Conservation (phyloP, 2,113 vertebrate species). For the Macquaria australasica region DNA sequence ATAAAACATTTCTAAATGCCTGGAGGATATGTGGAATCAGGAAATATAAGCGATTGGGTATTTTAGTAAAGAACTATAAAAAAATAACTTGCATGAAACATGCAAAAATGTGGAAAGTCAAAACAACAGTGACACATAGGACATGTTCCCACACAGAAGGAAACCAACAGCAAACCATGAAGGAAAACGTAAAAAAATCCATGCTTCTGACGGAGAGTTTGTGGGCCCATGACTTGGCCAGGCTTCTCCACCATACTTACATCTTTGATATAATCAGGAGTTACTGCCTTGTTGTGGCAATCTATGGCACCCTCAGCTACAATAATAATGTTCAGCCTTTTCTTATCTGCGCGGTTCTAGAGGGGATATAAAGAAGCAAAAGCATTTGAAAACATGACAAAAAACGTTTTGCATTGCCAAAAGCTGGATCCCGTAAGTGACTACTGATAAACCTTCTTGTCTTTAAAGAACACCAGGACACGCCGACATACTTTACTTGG, state of each 20-base stretch:
- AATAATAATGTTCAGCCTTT: conserved; percentile 89
- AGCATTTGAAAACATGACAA: conserved; percentile 55
- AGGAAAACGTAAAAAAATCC: neutral
- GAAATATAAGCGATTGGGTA: neutral
- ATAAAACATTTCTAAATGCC: neutral
- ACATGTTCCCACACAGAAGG: neutral
- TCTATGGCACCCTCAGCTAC: conserved; percentile 92
- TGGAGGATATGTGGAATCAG: neutral
- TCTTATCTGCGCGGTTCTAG: conserved; percentile 85
- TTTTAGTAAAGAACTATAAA: neutral
- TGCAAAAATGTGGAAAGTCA: neutral
- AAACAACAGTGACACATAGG: neutral
- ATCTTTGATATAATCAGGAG: conserved; percentile 92
- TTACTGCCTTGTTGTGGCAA: conserved; percentile 89
- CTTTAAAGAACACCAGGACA: neutral
- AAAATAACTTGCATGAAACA: neutral
- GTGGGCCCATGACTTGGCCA: neutral
- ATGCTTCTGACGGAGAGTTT: conserved; percentile 27
- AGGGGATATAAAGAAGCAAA: conserved; percentile 43
- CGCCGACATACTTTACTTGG: neutral
- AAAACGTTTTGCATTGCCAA: conserved; percentile 53
- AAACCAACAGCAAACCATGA: neutral
- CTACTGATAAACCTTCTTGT: neutral
- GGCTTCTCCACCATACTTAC: conserved; percentile 84
- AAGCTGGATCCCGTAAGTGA: conserved; percentile 41